phyloP scores from a whole-genome alignment of 2,888 invertebrate species.

The Eulithis prunata region DNA sequence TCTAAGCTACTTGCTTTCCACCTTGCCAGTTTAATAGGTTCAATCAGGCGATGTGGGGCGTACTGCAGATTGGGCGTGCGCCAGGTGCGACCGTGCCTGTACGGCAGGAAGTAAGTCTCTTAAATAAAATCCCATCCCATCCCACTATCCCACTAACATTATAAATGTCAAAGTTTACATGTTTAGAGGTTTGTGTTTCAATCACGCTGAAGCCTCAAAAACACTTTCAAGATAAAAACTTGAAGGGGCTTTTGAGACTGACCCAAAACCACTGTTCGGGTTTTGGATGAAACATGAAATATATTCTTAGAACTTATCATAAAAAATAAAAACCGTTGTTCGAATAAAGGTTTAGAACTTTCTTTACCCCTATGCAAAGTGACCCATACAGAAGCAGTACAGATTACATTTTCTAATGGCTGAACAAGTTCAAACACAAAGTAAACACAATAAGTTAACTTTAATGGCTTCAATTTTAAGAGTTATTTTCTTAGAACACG shows the following conservation, averaged over 20 bases:
- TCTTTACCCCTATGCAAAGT: constrained; percentile 37
- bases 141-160: background rate
- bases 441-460: background rate
- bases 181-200: too few relatives aligned
- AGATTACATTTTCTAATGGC: constrained; percentile 67
- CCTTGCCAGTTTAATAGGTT: constrained; percentile 51
- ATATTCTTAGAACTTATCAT: too few relatives aligned
- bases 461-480: background rate
- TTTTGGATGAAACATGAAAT: too few relatives aligned
- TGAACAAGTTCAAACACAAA: constrained; percentile 50
- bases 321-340: too few relatives aligned
- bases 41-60: constrained; percentile 49
- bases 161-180: background rate
- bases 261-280: too few relatives aligned
- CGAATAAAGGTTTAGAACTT: constrained; percentile 31
- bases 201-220: too few relatives aligned
- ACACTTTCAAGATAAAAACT: too few relatives aligned
- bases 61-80: constrained; percentile 40
- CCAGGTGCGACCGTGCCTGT: constrained; percentile 46
- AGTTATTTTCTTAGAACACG: background rate
- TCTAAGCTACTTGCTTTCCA: constrained; percentile 49
- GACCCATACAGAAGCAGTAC: constrained; percentile 58
- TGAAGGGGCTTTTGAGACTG: too few relatives aligned
- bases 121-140: too few relatives aligned
- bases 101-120: constrained; percentile 38